A percentile compares a stretch with the other conserved stretches of the same genome.
Conservation (phyloP, 2,888 invertebrate genomes). For the Drosophila niveifrons region DNA sequence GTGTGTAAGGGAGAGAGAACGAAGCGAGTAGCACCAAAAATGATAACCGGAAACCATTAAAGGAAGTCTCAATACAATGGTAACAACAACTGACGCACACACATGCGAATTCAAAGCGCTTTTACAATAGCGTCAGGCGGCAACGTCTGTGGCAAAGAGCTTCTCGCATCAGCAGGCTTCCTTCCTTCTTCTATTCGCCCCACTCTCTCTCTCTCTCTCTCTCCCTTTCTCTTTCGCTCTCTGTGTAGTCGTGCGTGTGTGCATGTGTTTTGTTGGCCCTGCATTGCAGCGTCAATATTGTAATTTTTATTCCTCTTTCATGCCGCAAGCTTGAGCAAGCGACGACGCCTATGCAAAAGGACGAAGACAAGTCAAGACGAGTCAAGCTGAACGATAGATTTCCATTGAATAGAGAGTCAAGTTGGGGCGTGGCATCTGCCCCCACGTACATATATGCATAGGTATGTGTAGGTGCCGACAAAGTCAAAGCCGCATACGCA, state of each 20-base stretch:
- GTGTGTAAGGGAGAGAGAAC: conserved; percentile 13
- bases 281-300: conserved; percentile 74
- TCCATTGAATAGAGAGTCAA: conserved; percentile 47
- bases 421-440: not conserved
- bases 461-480: conserved; percentile 44
- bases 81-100: conserved; percentile 30
- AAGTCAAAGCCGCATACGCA: conserved; percentile 73
- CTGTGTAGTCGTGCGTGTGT: conserved; percentile 48
- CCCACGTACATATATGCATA: not conserved
- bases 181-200: conserved; percentile 23
- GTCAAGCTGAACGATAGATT: conserved; percentile 60
- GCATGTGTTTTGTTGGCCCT: conserved; percentile 45
- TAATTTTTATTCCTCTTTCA: conserved; percentile 80
- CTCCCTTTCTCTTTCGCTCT: conserved; percentile 16
- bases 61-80: conserved; percentile 77
- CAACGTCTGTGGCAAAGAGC: conserved; percentile 57
- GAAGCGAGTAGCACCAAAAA: conserved; percentile 67
- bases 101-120: conserved; percentile 29
- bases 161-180: conserved; percentile 57
- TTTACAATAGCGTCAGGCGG: conserved; percentile 49
- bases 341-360: conserved; percentile 38
- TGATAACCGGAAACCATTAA: conserved; percentile 82
- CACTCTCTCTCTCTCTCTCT: conserved; percentile 29
- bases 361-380: conserved; percentile 14
- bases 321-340: conserved; percentile 53